These are phyloP conservation scores for Poeciliopsis gracilis DNA, from an alignment of 2,797 vertebrate genomes.

Conservation along the genomic window DNA sequence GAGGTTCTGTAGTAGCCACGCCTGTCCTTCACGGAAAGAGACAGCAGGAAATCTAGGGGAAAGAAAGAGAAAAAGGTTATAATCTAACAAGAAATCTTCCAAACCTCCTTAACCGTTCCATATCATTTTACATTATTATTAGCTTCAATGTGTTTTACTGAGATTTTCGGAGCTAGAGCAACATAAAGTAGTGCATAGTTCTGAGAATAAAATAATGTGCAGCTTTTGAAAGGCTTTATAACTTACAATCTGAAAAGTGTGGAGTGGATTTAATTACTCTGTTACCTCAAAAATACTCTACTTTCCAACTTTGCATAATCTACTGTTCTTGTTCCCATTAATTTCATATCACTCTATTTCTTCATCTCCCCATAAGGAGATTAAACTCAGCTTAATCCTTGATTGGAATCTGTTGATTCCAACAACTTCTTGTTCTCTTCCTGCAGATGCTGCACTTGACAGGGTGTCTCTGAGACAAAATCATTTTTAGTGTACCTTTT, in stretches of 20 bases:
- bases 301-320: not conserved
- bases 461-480: too few relatives aligned
- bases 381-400: too few relatives aligned
- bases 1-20: conserved; percentile 80
- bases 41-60: conserved; percentile 79
- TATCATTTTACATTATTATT: not conserved
- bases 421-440: not conserved
- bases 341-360: not conserved
- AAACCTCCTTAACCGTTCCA: not conserved
- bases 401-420: not conserved
- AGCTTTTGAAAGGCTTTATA: not conserved
- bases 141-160: not conserved
- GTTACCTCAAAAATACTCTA: not conserved
- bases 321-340: not conserved
- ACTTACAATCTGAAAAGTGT: not conserved
- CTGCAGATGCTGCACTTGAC: not conserved
- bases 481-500: too few relatives aligned
- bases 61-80: not conserved
- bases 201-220: not conserved
- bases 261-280: not conserved
- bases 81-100: not conserved
- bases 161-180: not conserved
- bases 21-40: conserved; percentile 78
- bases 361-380: not conserved
- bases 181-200: not conserved